These are phyloP conservation scores for Tringa solitaria DNA, from an alignment of 2,113 vertebrate species.

Conservation along the genomic window DNA sequence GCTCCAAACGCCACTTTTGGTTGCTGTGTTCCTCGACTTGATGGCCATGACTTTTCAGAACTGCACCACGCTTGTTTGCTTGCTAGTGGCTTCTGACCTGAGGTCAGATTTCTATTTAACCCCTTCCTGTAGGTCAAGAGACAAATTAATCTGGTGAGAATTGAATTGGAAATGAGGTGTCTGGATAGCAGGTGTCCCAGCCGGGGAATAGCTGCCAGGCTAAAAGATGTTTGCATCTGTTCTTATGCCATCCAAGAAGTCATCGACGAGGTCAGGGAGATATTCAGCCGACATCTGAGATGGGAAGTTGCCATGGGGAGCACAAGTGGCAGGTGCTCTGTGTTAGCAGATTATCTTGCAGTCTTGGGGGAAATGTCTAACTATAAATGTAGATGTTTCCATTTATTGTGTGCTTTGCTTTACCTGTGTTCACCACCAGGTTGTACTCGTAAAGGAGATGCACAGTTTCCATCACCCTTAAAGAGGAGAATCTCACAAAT, in stretches of 20 bases:
- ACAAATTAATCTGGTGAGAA: slow-evolving; percentile 76
- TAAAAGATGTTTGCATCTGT: slow-evolving; percentile 69
- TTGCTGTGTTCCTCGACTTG: slow-evolving; percentile 21
- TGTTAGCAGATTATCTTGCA: slow-evolving; percentile 28
- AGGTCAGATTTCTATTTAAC: slow-evolving; percentile 83
- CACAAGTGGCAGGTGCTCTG: slow-evolving; percentile 75
- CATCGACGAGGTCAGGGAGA: slow-evolving; percentile 69
- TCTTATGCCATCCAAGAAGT: slow-evolving; percentile 73
- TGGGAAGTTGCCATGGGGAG: slow-evolving; percentile 38
- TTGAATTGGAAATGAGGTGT: slow-evolving; percentile 77
- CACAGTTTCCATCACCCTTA: background rate
- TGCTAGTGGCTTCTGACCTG: slow-evolving; percentile 80
- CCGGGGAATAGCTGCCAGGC: slow-evolving; percentile 74
- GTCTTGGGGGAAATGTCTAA: background rate
- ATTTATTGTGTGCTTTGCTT: slow-evolving; percentile 25
- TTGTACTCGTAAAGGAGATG: background rate
- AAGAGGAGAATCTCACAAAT: slow-evolving; percentile 13
- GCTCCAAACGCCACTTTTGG: slow-evolving; percentile 52
- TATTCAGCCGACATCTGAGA: slow-evolving; percentile 73
- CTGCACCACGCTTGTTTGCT: slow-evolving; percentile 75
- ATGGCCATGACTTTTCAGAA: slow-evolving; percentile 62
- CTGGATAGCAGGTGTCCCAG: slow-evolving; percentile 85
- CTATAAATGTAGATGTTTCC: slow-evolving; percentile 3
- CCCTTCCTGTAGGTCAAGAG: slow-evolving; percentile 78
- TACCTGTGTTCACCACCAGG: slow-evolving; percentile 5